phyloP scores from a whole-genome alignment of 2,888 invertebrate genomes.

The Macrophya alboannulata region DNA sequence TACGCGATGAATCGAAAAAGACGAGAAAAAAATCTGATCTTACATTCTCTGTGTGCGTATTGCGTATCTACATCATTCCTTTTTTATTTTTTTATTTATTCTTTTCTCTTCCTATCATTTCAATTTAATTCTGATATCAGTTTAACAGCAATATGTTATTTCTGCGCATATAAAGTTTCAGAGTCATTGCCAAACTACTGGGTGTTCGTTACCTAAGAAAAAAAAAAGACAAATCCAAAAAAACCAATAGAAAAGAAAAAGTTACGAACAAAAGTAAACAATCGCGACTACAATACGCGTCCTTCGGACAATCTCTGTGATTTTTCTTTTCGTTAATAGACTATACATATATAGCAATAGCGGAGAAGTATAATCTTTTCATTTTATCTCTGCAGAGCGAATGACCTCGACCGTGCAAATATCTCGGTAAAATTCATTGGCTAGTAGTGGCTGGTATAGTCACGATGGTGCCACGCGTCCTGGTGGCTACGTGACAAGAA shows the following conservation, averaged over 20 bases:
- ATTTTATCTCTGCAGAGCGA: slow-evolving; percentile 9
- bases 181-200: not conserved
- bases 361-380: slow-evolving; percentile 6
- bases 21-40: too few species aligned
- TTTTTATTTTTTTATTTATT: not conserved
- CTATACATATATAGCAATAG: not conserved
- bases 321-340: not conserved
- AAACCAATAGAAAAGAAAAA: not conserved
- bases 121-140: not conserved
- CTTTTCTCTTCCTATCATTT: not conserved
- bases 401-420: slow-evolving; percentile 44
- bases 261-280: not conserved
- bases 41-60: not conserved
- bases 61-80: not conserved
- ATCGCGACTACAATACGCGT: not conserved
- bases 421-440: slow-evolving; percentile 31
- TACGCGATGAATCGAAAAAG: not conserved
- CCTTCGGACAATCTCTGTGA: slow-evolving; percentile 11
- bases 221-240: not conserved
- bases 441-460: not conserved
- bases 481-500: slow-evolving; percentile 40
- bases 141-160: not conserved
- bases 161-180: not conserved
- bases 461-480: slow-evolving; percentile 33
- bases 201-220: not conserved